Percentiles rank a stretch among this genome's conserved stretches.
These are phyloP conservation scores for Gobius niger DNA, from an alignment of 2,113 vertebrate genomes.

Conservation along the genomic window DNA sequence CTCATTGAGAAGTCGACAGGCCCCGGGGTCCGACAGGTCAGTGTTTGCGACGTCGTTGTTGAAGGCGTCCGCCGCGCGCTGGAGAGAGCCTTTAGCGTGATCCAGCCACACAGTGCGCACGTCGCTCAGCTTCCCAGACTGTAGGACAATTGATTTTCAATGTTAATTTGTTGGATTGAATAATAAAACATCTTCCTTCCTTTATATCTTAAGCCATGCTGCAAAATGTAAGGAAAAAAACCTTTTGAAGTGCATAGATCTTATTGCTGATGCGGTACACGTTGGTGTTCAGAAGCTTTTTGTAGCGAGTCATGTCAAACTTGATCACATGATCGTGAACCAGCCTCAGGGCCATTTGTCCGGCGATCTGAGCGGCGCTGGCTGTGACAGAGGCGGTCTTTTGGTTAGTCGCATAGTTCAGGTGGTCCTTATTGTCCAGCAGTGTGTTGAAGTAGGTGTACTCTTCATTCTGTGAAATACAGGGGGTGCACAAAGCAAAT, in stretches of 20 bases:
- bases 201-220: not conserved
- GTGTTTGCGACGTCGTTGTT: constrained; percentile 60
- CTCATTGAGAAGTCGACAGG: constrained; percentile 85
- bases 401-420: constrained; percentile 44
- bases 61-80: constrained; percentile 72
- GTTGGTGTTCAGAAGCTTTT: constrained; percentile 37
- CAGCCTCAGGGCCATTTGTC: constrained; percentile 82
- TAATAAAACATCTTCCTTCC: no score
- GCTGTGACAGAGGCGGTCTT: constrained; percentile 41
- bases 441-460: constrained; percentile 80
- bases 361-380: constrained; percentile 81
- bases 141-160: no score
- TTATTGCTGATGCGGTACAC: constrained; percentile 27
- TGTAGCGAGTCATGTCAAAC: constrained; percentile 81
- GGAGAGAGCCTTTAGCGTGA: constrained; percentile 80
- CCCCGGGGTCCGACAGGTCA: constrained; percentile 69
- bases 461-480: constrained; percentile 13
- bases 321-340: constrained; percentile 80
- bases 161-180: no score
- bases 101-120: constrained; percentile 80
- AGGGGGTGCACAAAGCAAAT: no score
- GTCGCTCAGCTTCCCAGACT: constrained; percentile 58
- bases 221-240: not conserved
- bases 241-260: constrained; percentile 23
- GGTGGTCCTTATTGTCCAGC: constrained; percentile 67